Conservation (phyloP, 2,888 invertebrate genomes). For the Malthinus flaveolus region DNA sequence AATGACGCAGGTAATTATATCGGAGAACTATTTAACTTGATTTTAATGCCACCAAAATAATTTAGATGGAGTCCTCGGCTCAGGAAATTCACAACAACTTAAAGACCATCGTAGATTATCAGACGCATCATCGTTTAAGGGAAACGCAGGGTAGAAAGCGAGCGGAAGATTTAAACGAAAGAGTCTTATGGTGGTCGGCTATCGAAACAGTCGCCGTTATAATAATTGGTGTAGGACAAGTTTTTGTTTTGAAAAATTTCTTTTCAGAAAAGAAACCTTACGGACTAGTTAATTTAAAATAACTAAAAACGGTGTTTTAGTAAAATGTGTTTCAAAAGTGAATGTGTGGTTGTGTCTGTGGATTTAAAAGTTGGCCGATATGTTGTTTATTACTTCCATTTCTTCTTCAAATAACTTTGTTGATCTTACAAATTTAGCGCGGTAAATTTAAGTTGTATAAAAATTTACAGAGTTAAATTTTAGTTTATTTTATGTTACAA, state of each 20-base stretch:
- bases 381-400: too few relatives aligned
- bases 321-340: conserved; percentile 35
- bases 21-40: too few relatives aligned
- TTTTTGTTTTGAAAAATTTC: conserved; percentile 88
- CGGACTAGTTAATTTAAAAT: conserved; percentile 34
- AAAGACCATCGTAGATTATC: conserved; percentile 88
- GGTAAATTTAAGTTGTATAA: too few relatives aligned
- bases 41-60: background rate
- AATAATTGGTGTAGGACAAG: conserved; percentile 86
- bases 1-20: conserved; percentile 76
- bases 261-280: conserved; percentile 73
- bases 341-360: background rate
- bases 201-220: conserved; percentile 86
- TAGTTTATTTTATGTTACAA: too few relatives aligned
- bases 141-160: conserved; percentile 94
- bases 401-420: too few relatives aligned
- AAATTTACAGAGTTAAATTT: too few relatives aligned
- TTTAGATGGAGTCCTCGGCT: conserved; percentile 90
- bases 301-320: conserved; percentile 36
- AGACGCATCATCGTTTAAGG: conserved; percentile 93
- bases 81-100: conserved; percentile 88
- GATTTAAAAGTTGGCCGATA: background rate
- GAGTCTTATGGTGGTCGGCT: conserved; percentile 92
- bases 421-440: too few relatives aligned
- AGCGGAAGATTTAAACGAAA: conserved; percentile 94